Evolutionary conservation across 2,888 invertebrate species (phyloP), one percentile per base, ranked within the genome.

Genomic region (Argyresthia albistria): DNA sequence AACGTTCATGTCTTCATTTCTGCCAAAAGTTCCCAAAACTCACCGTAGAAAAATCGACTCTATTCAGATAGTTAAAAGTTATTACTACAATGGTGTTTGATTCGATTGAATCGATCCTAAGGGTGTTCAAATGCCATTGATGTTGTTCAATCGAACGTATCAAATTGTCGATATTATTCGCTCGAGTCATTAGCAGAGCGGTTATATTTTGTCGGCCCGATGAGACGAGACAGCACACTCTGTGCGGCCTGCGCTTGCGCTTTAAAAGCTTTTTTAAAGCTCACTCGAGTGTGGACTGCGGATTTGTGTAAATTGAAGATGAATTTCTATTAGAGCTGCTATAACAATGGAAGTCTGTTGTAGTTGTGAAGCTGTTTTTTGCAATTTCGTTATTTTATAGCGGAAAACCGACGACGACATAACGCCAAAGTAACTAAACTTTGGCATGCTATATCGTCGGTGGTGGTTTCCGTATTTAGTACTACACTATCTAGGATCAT

Each of bases 141-240:
- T 69, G 69, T 59, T 76, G 82, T 69, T 82, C 80, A 86, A 86
- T 87, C 83, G 86, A 58, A 81, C 76, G 83, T 73, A 82, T 75
- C 81, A 80, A 86, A 86, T 86, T 81, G 82, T 80, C 82, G 81
- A 83, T 84, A 73, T 51, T 47, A 51, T 74, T 72, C 67, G 74
- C 66, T 25, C 57, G 58, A 73, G 71, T 81, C 79, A 77, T 82
- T 82, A 80, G 75, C 72, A 70, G 69, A 57, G 59, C 62, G 72
- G 73, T 80, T 25, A 4, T 25, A 25, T 25, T 78, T 75, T 76
- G 73, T 70, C 66, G 64, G 54, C 46, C 53, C 56, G 58, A 58
- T 58, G 63, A 58, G 57, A 58, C 53, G 53, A 25, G 25, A 25
- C 25, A 25, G 25, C 53, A 60, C 66, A 25, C 68, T 64, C 66